Conservation (phyloP, 2,113 vertebrate species). For the Lagopus leucura region DNA sequence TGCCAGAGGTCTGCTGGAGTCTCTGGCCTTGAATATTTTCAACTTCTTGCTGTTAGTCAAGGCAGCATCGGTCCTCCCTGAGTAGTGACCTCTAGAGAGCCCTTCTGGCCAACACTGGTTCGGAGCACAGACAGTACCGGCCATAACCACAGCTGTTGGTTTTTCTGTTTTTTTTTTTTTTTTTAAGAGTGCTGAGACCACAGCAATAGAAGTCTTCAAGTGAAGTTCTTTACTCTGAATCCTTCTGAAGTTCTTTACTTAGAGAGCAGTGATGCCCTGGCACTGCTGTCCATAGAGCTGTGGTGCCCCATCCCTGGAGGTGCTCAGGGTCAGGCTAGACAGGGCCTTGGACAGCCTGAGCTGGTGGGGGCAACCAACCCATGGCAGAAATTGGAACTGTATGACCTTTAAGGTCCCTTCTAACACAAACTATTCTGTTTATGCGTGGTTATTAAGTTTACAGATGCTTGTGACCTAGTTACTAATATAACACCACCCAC, state of each 20-base stretch:
- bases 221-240: neutral
- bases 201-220: neutral
- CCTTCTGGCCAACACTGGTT: fast-evolving
- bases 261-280: neutral
- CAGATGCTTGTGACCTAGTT: neutral
- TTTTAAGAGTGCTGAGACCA: neutral
- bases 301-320: neutral
- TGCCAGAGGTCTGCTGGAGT: neutral
- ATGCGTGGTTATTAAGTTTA: neutral
- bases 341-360: neutral
- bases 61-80: neutral
- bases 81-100: neutral
- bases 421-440: neutral
- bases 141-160: neutral
- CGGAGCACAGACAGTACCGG: neutral
- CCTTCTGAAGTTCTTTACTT: neutral
- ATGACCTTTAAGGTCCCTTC: neutral
- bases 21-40: neutral
- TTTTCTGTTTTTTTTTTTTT: neutral
- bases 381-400: neutral
- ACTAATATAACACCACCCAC: neutral
- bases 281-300: neutral
- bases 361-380: neutral
- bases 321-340: neutral
- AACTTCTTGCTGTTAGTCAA: neutral